phyloP scores from a whole-genome alignment of 2,113 vertebrate species.

The Dromiciops gliroides region DNA sequence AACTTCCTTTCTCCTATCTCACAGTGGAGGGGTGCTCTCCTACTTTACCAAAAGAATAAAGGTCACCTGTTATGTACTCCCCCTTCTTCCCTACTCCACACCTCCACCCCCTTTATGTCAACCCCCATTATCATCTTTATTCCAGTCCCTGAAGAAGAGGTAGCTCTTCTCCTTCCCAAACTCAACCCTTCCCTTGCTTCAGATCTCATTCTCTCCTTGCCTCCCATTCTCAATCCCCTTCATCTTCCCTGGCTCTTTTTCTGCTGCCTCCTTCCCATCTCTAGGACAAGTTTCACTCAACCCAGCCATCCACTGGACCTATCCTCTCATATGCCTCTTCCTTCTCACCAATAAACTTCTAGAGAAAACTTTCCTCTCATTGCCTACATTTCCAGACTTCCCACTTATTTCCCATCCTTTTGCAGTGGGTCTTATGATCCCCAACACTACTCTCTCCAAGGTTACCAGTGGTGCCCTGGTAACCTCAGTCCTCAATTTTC shows the following conservation, averaged over 20 bases:
- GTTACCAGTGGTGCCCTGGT: no score
- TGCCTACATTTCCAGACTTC: neutral
- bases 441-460: neutral
- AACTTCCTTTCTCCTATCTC: neutral
- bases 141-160: neutral
- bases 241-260: neutral
- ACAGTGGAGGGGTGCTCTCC: neutral
- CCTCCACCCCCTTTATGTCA: neutral
- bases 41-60: no score
- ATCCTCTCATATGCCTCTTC: neutral
- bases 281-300: neutral
- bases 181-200: neutral
- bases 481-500: neutral
- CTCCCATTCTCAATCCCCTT: neutral
- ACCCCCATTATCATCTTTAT: neutral
- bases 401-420: neutral
- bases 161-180: neutral
- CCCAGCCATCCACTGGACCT: neutral
- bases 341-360: neutral
- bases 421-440: neutral
- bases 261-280: neutral
- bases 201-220: neutral
- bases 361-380: neutral
- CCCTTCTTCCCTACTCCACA: neutral
- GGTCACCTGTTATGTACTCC: neutral